These are phyloP conservation scores for Hypsopygia costalis DNA, from an alignment of 2,888 invertebrate species.

Conservation along the genomic window DNA sequence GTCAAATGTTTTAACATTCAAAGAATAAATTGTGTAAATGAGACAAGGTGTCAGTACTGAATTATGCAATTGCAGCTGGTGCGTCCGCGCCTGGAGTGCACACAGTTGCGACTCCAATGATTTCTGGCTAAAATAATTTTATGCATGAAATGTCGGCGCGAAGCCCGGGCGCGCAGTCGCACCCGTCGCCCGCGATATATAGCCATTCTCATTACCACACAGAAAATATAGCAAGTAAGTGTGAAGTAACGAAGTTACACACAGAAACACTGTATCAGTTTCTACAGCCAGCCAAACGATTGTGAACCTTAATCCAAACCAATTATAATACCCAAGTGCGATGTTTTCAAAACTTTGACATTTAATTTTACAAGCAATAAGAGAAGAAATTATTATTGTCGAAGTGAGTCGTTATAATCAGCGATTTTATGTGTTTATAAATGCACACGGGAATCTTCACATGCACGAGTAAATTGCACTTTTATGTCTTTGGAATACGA, in stretches of 20 bases:
- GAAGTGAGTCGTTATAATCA: constrained; percentile 27
- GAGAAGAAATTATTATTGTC: constrained; percentile 37
- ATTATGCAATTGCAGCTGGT: no score
- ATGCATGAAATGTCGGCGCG: constrained; percentile 45
- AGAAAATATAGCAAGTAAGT: constrained; percentile 30
- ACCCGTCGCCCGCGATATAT: constrained; percentile 24
- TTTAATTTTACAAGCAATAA: constrained; percentile 35
- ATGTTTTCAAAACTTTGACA: constrained; percentile 39
- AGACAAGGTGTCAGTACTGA: no score
- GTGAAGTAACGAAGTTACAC: constrained; percentile 31
- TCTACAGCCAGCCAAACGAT: neutral
- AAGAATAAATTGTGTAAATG: neutral
- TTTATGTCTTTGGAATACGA: no score
- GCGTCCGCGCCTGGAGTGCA: neutral
- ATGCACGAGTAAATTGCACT: no score
- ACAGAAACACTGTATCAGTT: constrained; percentile 15
- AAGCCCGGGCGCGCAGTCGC: constrained; percentile 6
- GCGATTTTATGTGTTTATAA: constrained; percentile 7
- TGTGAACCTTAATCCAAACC: neutral
- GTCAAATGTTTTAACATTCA: no score
- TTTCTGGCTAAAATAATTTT: constrained; percentile 43
- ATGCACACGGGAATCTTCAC: neutral
- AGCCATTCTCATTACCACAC: constrained; percentile 28
- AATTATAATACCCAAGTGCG: constrained; percentile 11
- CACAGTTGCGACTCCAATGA: constrained; percentile 26